Percentiles rank a stretch among this genome's conserved stretches.
Evolutionary conservation across 2,797 vertebrate genomes (phyloP).

Genomic region (Jordanella pulchra): DNA sequence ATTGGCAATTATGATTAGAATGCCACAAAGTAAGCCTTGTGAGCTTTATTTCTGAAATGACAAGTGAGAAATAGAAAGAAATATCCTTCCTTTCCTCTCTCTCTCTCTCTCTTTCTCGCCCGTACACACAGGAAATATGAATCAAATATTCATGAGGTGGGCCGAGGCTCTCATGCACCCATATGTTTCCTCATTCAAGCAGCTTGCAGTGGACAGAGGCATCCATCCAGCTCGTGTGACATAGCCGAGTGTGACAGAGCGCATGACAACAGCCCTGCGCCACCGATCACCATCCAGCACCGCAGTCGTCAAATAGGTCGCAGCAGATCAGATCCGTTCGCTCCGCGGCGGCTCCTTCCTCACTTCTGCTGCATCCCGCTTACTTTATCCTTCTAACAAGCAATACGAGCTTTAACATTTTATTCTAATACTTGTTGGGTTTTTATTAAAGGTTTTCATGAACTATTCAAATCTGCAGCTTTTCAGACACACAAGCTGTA

Average conservation of each 20-base stretch:
- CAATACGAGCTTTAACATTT: neutral
- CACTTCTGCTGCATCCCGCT: slow-evolving; percentile 39
- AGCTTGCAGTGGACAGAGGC: slow-evolving; percentile 78
- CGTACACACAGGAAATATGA: slow-evolving; percentile 76
- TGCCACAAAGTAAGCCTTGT: slow-evolving; percentile 79
- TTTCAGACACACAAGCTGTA: no score
- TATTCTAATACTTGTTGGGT: neutral
- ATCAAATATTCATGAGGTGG: slow-evolving; percentile 85
- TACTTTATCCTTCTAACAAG: neutral
- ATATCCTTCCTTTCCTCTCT: slow-evolving; percentile 21
- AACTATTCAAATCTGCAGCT: no score
- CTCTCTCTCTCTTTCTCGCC: slow-evolving; percentile 26
- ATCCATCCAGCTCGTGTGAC: slow-evolving; percentile 66
- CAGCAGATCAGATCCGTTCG: slow-evolving; percentile 32
- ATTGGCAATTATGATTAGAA: slow-evolving; percentile 77
- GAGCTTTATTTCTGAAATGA: slow-evolving; percentile 72
- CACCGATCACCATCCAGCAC: slow-evolving; percentile 48
- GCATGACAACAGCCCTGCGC: slow-evolving; percentile 59
- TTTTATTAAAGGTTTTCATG: neutral
- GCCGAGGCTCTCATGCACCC: slow-evolving; percentile 78
- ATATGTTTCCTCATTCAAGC: slow-evolving; percentile 81
- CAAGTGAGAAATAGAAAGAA: slow-evolving; percentile 50
- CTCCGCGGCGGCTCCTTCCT: slow-evolving; percentile 35
- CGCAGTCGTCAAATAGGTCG: slow-evolving; percentile 56
- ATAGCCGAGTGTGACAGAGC: slow-evolving; percentile 66